Conservation (phyloP, 2,113 vertebrate genomes). For the Procavia capensis region DNA sequence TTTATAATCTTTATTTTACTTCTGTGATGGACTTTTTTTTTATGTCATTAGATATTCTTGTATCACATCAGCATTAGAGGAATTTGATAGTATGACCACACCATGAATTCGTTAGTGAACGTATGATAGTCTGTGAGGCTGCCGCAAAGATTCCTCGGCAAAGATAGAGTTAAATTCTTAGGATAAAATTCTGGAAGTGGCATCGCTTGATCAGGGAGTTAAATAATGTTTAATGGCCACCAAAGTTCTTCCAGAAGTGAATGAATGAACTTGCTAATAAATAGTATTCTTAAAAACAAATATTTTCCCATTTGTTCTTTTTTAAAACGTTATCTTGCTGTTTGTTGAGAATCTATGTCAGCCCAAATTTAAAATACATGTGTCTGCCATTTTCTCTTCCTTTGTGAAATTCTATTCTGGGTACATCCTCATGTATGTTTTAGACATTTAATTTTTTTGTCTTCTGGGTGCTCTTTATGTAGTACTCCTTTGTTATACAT, state of each 20-base stretch:
- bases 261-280: neutral
- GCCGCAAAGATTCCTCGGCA: neutral
- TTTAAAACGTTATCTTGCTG: neutral
- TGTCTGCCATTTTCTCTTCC: neutral
- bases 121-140: neutral
- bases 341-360: slow-evolving; percentile 12
- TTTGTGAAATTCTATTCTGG: neutral
- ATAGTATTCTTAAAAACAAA: neutral
- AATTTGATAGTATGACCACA: neutral
- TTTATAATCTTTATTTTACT: slow-evolving; percentile 24
- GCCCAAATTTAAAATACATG: slow-evolving; percentile 2
- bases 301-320: neutral
- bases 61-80: neutral
- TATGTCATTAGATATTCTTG: neutral
- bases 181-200: neutral
- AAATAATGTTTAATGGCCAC: neutral
- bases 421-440: neutral
- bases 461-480: neutral
- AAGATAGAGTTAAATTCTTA: neutral
- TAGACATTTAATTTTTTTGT: neutral
- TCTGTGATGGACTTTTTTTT: neutral
- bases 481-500: neutral
- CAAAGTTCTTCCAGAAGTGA: neutral
- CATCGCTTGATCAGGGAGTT: neutral
- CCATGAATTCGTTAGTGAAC: neutral